phyloP scores from a whole-genome alignment of 2,888 invertebrate species.

The Terebella lapidaria region DNA sequence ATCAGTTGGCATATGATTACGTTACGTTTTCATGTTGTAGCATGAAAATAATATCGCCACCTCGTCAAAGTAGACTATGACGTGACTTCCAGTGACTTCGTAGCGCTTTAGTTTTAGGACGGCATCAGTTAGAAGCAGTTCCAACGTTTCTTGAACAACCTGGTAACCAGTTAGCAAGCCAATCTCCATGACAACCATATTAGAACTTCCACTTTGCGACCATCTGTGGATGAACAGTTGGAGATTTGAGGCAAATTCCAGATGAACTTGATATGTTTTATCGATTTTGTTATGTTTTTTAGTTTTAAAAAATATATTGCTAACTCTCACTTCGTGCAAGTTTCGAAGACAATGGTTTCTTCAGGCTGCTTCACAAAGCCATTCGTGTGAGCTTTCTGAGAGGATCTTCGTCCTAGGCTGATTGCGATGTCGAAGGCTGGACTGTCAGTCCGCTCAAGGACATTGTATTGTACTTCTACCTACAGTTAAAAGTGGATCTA shows the following conservation, averaged over 20 bases:
- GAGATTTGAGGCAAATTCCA: too few species aligned
- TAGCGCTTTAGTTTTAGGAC: conserved; percentile 21
- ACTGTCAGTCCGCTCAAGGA: conserved; percentile 10
- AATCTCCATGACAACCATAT: conserved; percentile 26
- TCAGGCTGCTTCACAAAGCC: background rate
- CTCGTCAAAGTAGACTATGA: conserved; percentile 26
- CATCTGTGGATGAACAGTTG: background rate
- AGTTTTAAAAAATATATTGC: too few species aligned
- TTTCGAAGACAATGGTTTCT: background rate
- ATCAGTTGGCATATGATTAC: background rate
- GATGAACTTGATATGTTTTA: too few species aligned
- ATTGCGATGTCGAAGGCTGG: conserved; percentile 11
- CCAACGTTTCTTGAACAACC: conserved; percentile 10
- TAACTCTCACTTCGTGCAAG: background rate
- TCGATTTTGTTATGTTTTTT: too few species aligned
- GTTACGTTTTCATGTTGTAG: background rate
- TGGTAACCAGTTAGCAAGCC: conserved; percentile 19
- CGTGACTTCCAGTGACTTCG: conserved; percentile 16
- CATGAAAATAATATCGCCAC: conserved; percentile 6
- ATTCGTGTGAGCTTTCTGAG: background rate
- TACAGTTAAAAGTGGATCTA: too few species aligned
- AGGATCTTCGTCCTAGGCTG: conserved; percentile 1
- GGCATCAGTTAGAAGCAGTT: conserved; percentile 9
- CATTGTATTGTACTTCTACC: conserved; percentile 22
- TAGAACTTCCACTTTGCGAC: conserved; percentile 4